Conservation (phyloP, 2,113 vertebrate species). For the Tichodroma muraria region DNA sequence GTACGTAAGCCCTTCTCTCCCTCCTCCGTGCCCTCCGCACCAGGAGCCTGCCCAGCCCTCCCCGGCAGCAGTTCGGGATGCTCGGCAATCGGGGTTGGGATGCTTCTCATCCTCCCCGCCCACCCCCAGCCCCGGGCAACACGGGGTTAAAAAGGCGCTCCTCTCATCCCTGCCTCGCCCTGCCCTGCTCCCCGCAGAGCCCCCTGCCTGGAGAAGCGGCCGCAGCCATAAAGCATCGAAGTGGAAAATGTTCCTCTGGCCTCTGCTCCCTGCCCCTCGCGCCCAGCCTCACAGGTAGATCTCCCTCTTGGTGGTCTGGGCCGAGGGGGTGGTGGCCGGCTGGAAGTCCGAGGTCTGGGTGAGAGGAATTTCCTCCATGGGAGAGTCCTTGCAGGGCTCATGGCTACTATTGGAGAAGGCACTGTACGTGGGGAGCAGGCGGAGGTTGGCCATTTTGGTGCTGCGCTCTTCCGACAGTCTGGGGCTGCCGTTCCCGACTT, state of each 20-base stretch:
- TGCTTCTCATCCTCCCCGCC: slow-evolving; percentile 13
- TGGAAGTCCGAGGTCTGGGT: slow-evolving; percentile 94
- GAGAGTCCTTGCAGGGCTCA: slow-evolving; percentile 90
- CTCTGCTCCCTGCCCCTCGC: slow-evolving; percentile 30
- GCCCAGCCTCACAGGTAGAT: slow-evolving; percentile 93
- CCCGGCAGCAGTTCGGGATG: slow-evolving; percentile 46
- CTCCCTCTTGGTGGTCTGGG: slow-evolving; percentile 94
- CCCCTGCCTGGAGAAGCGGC: slow-evolving; percentile 21
- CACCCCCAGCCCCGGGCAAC: background rate
- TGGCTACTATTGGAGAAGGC: slow-evolving; percentile 95
- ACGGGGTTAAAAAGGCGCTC: slow-evolving; percentile 31
- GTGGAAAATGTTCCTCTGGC: slow-evolving; percentile 59
- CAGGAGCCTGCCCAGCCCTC: slow-evolving; percentile 54
- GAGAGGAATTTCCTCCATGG: slow-evolving; percentile 94
- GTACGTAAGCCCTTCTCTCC: slow-evolving; percentile 77
- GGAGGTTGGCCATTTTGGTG: slow-evolving; percentile 93
- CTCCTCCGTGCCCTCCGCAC: slow-evolving; percentile 13
- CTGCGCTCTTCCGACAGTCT: slow-evolving; percentile 89
- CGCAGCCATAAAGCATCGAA: slow-evolving; percentile 49
- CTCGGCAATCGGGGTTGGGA: background rate
- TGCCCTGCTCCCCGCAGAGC: slow-evolving; percentile 47
- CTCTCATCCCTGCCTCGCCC: slow-evolving; percentile 44
- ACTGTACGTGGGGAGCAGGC: slow-evolving; percentile 98
- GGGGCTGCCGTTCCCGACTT: slow-evolving; percentile 90
- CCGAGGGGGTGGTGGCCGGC: slow-evolving; percentile 83